A percentile compares a stretch with the other conserved stretches of the same genome.
Conservation (phyloP, 2,113 vertebrate genomes). For the Pomatorhinus ruficollis region DNA sequence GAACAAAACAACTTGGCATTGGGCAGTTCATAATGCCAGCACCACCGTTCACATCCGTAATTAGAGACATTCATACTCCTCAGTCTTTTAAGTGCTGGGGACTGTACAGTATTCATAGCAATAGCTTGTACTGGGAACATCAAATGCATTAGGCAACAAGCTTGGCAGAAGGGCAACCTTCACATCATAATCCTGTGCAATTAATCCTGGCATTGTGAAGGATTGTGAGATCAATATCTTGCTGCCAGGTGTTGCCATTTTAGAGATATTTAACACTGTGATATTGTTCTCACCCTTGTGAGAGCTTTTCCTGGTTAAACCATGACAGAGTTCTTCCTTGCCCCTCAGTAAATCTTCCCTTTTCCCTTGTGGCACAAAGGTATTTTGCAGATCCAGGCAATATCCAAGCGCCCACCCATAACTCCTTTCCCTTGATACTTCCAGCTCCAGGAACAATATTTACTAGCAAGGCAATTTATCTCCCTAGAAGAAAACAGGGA, state of each 20-base stretch:
- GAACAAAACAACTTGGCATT: background rate
- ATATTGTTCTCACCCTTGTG: background rate
- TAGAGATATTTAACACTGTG: background rate
- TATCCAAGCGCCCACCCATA: background rate
- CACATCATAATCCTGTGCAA: background rate
- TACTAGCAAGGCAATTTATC: background rate
- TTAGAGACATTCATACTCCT: background rate
- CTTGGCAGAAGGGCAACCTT: background rate
- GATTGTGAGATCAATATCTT: background rate
- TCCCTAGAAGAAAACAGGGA: background rate
- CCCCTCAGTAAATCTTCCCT: background rate
- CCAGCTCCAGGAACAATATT: background rate
- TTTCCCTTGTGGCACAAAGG: background rate
- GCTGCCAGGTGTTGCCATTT: background rate
- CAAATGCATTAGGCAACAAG: background rate
- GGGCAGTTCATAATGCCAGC: background rate
- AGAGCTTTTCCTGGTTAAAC: background rate
- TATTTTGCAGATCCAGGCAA: background rate
- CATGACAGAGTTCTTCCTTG: background rate
- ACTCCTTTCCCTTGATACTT: background rate
- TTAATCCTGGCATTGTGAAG: background rate
- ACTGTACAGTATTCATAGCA: background rate
- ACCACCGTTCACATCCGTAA: background rate
- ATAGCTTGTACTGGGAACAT: background rate
- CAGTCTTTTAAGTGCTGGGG: background rate